Evolutionary conservation across 1,140 invertebrate species (phyloP).

Genomic region (Drosophila funebris): DNA sequence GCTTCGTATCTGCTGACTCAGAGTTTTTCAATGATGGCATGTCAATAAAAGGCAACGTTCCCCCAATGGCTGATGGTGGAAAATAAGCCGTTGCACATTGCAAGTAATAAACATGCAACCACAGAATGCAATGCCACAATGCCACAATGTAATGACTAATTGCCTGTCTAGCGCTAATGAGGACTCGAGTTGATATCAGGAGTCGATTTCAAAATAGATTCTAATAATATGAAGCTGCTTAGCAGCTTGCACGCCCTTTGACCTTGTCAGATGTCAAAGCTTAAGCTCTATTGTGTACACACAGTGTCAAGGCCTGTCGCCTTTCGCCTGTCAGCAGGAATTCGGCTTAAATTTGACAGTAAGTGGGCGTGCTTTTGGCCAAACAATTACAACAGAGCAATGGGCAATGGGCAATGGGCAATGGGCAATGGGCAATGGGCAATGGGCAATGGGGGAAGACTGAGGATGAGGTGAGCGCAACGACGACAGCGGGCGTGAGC

Average conservation of each 20-base stretch:
- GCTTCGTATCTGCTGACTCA: conserved; percentile 15
- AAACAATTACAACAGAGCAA: neutral
- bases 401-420: neutral
- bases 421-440: neutral
- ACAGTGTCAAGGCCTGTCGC: conserved; percentile 12
- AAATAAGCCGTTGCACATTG: conserved; percentile 35
- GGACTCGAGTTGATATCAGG: conserved; percentile 8
- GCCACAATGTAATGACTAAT: neutral
- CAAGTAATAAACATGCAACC: conserved; percentile 53
- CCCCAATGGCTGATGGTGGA: conserved; percentile 52
- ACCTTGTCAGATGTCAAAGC: conserved; percentile 74
- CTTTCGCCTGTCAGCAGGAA: conserved; percentile 57
- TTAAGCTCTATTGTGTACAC: conserved; percentile 29
- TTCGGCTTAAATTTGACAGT: conserved; percentile 69
- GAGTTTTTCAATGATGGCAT: conserved; percentile 19
- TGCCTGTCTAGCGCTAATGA: conserved; percentile 45
- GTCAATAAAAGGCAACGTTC: conserved; percentile 37
- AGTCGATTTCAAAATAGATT: neutral
- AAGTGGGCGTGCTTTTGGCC: conserved; percentile 11
- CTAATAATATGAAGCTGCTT: neutral
- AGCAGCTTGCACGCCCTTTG: conserved; percentile 44
- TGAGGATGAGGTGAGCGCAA: too few relatives aligned
- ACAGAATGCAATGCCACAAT: conserved; percentile 36
- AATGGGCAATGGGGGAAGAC: neutral
- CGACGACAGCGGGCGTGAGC: neutral